Percentiles rank a stretch among this genome's conserved stretches.
These are phyloP conservation scores for Sitophilus oryzae DNA, from an alignment of 1,140 invertebrate species.

Conservation along the genomic window DNA sequence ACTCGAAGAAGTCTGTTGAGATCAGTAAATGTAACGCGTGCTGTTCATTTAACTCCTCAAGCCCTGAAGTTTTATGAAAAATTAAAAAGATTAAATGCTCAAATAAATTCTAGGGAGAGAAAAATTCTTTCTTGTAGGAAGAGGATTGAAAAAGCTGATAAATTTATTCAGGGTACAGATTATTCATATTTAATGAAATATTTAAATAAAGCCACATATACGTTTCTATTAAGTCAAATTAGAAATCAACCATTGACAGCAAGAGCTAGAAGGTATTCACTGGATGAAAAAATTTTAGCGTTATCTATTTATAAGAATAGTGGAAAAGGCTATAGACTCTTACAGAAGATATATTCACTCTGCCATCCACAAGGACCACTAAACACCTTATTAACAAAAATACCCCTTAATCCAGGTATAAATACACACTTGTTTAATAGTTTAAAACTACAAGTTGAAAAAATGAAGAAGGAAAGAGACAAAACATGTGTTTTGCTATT, in stretches of 20 bases:
- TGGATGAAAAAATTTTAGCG: slow-evolving; percentile 32
- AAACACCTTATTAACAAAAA: slow-evolving; percentile 24
- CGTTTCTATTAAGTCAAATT: slow-evolving; percentile 23
- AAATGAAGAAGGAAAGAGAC: slow-evolving; percentile 13
- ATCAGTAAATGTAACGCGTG: no score
- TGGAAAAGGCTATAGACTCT: slow-evolving; percentile 30
- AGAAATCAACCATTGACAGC: slow-evolving; percentile 7
- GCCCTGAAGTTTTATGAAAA: no score
- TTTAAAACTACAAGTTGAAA: slow-evolving; percentile 4
- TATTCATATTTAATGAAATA: slow-evolving; percentile 11
- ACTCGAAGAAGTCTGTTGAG: no score
- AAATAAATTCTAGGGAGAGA: no score
- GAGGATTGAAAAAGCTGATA: no score
- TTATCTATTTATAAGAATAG: slow-evolving; percentile 32
- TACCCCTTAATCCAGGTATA: slow-evolving; percentile 32
- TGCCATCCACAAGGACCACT: slow-evolving; percentile 28
- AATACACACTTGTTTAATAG: slow-evolving; percentile 25
- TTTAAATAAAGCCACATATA: slow-evolving; percentile 16
- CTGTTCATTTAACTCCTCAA: no score
- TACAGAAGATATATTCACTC: slow-evolving; percentile 26
- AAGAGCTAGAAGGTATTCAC: slow-evolving; percentile 24
- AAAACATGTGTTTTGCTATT: slow-evolving; percentile 19
- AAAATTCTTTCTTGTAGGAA: no score
- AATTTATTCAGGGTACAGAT: no score
- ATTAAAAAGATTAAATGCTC: no score